Conservation (phyloP, 53 echinoderm and acorn worm genomes). For the Echinometra lucunter region DNA sequence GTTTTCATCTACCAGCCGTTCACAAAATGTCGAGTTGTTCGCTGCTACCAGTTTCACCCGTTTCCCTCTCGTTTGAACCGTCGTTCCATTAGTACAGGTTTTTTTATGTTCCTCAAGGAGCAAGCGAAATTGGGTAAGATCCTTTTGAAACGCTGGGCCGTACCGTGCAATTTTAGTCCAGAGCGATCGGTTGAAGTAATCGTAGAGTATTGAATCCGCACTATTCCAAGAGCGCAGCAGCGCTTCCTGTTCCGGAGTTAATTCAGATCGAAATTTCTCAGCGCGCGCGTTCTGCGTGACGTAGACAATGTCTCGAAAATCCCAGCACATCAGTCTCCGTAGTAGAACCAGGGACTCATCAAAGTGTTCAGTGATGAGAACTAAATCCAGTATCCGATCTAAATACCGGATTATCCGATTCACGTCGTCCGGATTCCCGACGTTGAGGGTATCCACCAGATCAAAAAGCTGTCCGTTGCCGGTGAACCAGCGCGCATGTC, state of each 20-base stretch:
- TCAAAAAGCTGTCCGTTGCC: slow-evolving; percentile 28
- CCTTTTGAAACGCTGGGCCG: background rate
- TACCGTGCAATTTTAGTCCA: slow-evolving; percentile 3
- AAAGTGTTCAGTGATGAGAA: slow-evolving; percentile 7
- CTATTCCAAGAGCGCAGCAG: slow-evolving; percentile 1
- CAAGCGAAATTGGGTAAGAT: too few species aligned
- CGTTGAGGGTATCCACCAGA: slow-evolving; percentile 2
- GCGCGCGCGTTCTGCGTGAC: slow-evolving; percentile 28
- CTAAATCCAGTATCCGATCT: background rate
- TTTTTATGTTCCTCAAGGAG: too few species aligned
- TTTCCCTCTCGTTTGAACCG: too few species aligned
- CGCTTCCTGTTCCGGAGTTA: background rate
- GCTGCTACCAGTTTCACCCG: too few species aligned
- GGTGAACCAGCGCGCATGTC: background rate
- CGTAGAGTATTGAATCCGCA: slow-evolving; percentile 11
- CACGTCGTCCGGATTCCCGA: background rate
- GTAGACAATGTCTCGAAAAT: background rate
- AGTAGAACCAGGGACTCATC: slow-evolving; percentile 4
- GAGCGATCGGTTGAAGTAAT: slow-evolving; percentile 11
- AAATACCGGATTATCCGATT: background rate
- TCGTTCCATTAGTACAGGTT: too few species aligned
- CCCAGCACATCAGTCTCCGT: slow-evolving; percentile 32
- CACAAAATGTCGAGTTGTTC: too few species aligned
- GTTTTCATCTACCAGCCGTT: too few species aligned
- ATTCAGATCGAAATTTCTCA: background rate